phyloP scores from a whole-genome alignment of 1,140 invertebrate genomes.

The Brachystomella parvula region DNA sequence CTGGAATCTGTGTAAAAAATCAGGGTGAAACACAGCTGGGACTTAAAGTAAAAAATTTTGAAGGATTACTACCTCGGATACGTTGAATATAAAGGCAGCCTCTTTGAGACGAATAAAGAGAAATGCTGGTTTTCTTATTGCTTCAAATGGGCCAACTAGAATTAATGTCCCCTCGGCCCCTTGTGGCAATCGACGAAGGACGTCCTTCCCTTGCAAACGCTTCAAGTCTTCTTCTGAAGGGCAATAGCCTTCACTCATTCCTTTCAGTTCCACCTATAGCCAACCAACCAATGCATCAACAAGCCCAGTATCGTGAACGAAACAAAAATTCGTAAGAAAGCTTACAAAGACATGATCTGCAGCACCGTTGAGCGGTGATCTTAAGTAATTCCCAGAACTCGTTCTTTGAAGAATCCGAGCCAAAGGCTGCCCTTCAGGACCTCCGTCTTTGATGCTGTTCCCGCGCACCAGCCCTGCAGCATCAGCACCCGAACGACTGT shows the following conservation, averaged over 20 bases:
- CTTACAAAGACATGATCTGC: not conserved
- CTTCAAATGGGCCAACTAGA: conserved; percentile 81
- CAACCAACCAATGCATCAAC: not conserved
- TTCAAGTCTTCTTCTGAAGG: conserved; percentile 32
- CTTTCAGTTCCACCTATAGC: conserved; percentile 13
- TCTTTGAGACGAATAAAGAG: conserved; percentile 87
- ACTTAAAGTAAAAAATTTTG: not conserved
- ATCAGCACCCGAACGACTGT: conserved; percentile 6
- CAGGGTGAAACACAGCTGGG: not conserved
- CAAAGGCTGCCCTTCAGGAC: conserved; percentile 15
- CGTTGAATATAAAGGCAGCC: conserved; percentile 70
- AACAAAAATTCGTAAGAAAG: not conserved
- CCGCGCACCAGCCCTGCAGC: conserved; percentile 26
- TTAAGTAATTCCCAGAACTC: conserved; percentile 31
- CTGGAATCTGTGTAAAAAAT: conserved; percentile 43
- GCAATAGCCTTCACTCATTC: conserved; percentile 16
- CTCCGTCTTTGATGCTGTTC: conserved; percentile 27
- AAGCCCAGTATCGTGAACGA: not conserved
- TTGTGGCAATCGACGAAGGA: conserved; percentile 52
- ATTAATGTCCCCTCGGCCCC: conserved; percentile 81
- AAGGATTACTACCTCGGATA: conserved; percentile 61
- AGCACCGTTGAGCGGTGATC: conserved; percentile 10
- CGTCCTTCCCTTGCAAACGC: conserved; percentile 26
- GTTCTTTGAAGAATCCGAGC: conserved; percentile 23
- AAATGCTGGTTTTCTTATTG: conserved; percentile 78